Percentiles rank a stretch among this genome's conserved stretches.
phyloP scores from a whole-genome alignment of 2,797 vertebrate genomes.

The Tenualosa thibaudeaui region DNA sequence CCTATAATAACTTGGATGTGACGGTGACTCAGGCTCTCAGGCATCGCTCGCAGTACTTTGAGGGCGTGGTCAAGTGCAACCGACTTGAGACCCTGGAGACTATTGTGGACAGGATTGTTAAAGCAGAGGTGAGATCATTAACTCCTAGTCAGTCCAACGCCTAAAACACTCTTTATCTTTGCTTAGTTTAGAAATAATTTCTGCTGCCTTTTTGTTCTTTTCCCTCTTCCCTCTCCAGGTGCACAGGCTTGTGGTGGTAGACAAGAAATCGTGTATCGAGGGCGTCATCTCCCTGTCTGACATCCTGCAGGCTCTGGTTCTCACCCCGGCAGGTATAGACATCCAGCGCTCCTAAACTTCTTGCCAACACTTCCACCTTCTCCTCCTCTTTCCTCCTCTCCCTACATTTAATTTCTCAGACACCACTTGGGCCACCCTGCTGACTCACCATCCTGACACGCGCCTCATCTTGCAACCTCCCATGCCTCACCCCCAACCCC shows the following conservation, averaged over 20 bases:
- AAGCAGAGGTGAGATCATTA: slow-evolving; percentile 86
- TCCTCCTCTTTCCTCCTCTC: no score
- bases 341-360: slow-evolving; percentile 67
- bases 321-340: slow-evolving; percentile 93
- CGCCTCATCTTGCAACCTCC: background rate
- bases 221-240: slow-evolving; percentile 56
- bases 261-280: slow-evolving; percentile 85
- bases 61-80: slow-evolving; percentile 95
- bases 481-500: background rate
- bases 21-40: slow-evolving; percentile 96
- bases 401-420: background rate
- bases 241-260: slow-evolving; percentile 77
- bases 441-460: background rate
- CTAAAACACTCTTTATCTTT: background rate
- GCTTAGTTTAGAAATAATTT: no score
- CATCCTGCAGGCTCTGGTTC: slow-evolving; percentile 95
- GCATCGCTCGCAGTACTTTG: slow-evolving; percentile 98
- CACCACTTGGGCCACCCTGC: background rate
- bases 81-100: slow-evolving; percentile 95
- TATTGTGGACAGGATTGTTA: slow-evolving; percentile 96
- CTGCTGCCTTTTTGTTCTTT: background rate
- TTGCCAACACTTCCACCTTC: slow-evolving; percentile 47
- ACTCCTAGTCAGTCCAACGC: background rate
- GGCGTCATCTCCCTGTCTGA: slow-evolving; percentile 97
- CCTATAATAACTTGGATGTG: slow-evolving; percentile 98